Evolutionary conservation across 92 coral and sea anemone species (phyloP).

Genomic region (Epizoanthus rinbou): DNA sequence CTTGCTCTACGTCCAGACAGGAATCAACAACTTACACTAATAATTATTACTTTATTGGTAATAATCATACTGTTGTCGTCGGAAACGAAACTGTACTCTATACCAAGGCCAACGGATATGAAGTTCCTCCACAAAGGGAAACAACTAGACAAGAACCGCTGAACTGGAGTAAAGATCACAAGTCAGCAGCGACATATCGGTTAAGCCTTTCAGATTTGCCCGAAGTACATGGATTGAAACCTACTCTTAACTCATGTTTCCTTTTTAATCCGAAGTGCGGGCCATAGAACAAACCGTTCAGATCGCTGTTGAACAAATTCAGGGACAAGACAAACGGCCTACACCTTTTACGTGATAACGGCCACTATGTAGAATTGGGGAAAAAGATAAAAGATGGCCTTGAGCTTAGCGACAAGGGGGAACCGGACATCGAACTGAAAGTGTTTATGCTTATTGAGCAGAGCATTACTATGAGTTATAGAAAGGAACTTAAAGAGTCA

Average conservation of each 20-base stretch:
- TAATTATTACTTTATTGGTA: too few species aligned
- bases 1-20: background rate
- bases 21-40: too few species aligned
- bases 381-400: background rate
- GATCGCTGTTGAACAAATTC: background rate
- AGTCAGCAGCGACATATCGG: background rate
- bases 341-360: slow-evolving; percentile 23
- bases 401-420: background rate
- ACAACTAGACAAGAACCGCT: background rate
- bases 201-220: too few species aligned
- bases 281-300: background rate
- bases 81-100: background rate
- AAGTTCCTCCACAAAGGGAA: background rate
- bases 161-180: background rate
- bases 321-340: background rate
- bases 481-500: background rate
- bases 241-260: background rate
- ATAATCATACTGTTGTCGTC: background rate
- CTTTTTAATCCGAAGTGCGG: background rate
- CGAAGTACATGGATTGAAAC: too few species aligned
- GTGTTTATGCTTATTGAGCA: background rate
- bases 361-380: background rate
- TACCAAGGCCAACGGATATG: background rate
- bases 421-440: background rate
- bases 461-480: background rate